Percentiles rank a stretch among this genome's conserved stretches.
Evolutionary conservation across 2,113 vertebrate species (phyloP).

Genomic region (Erpornis zantholeuca): DNA sequence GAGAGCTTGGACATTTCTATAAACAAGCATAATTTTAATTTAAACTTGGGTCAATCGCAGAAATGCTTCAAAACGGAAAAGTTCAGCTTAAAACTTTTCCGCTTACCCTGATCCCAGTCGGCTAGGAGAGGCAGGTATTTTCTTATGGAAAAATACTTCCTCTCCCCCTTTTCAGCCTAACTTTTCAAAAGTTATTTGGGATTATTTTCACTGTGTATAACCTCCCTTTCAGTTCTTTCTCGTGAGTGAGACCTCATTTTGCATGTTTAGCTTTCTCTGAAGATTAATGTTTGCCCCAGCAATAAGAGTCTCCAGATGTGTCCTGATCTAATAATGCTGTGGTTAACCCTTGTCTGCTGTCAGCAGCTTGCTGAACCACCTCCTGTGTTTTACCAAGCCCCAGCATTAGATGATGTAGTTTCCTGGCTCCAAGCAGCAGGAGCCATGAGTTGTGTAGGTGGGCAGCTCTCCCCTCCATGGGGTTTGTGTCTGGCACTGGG

Average conservation of each 20-base stretch:
- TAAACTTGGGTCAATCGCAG: neutral
- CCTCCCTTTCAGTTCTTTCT: neutral
- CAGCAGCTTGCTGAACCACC: neutral
- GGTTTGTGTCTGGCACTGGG: neutral
- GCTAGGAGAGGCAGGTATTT: neutral
- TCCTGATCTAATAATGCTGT: neutral
- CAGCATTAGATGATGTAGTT: neutral
- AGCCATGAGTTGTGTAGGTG: neutral
- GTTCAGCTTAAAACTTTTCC: neutral
- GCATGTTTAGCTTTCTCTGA: constrained; percentile 16
- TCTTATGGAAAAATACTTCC: neutral
- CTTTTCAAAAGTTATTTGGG: neutral
- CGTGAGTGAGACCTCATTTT: constrained; percentile 6
- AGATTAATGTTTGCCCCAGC: neutral
- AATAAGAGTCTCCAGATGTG: constrained; percentile 24
- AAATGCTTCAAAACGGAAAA: neutral
- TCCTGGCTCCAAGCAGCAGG: neutral
- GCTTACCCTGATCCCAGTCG: neutral
- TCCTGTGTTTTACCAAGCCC: neutral
- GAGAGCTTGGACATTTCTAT: neutral
- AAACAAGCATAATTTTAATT: constrained; percentile 34
- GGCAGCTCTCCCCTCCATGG: neutral
- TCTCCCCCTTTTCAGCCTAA: neutral
- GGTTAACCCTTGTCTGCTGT: constrained; percentile 4
- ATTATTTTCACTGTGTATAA: constrained; percentile 12